Conservation (phyloP, 2,113 vertebrate genomes). For the Symphodus melops region DNA sequence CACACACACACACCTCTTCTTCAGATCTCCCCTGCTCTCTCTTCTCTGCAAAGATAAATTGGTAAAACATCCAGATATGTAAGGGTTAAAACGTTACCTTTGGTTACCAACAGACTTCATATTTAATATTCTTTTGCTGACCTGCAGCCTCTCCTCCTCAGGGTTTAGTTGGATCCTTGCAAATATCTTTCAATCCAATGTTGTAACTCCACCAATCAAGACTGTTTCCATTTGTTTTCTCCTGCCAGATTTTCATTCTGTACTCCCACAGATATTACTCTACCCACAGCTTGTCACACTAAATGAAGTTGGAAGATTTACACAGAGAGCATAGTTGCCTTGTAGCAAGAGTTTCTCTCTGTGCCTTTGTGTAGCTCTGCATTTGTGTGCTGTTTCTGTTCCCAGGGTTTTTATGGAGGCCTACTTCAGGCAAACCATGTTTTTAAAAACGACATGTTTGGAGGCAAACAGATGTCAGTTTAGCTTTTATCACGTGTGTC, state of each 20-base stretch:
- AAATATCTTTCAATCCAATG: constrained; percentile 9
- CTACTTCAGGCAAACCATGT: constrained; percentile 13
- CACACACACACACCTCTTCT: too few relatives aligned
- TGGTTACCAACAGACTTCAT: too few relatives aligned
- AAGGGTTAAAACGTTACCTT: too few relatives aligned
- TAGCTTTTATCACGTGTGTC: constrained; percentile 27
- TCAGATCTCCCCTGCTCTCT: too few relatives aligned
- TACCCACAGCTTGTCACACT: constrained; percentile 31
- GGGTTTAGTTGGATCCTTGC: neutral
- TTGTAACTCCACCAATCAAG: constrained; percentile 16
- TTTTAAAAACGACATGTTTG: too few relatives aligned
- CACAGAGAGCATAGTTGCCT: constrained; percentile 2
- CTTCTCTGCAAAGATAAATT: too few relatives aligned
- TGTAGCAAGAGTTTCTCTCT: constrained; percentile 5
- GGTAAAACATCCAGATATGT: too few relatives aligned
- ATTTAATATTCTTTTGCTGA: too few relatives aligned
- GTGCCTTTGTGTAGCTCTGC: constrained; percentile 2
- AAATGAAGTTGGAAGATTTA: constrained; percentile 34
- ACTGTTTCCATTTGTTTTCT: constrained; percentile 23
- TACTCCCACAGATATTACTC: constrained; percentile 30
- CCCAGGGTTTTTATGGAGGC: neutral
- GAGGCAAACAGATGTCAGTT: constrained; percentile 24
- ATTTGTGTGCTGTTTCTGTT: constrained; percentile 4
- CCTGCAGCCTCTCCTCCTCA: neutral
- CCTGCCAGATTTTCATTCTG: constrained; percentile 38